phyloP scores from a whole-genome alignment of 2,888 invertebrate species.

The Sialis lutaria region DNA sequence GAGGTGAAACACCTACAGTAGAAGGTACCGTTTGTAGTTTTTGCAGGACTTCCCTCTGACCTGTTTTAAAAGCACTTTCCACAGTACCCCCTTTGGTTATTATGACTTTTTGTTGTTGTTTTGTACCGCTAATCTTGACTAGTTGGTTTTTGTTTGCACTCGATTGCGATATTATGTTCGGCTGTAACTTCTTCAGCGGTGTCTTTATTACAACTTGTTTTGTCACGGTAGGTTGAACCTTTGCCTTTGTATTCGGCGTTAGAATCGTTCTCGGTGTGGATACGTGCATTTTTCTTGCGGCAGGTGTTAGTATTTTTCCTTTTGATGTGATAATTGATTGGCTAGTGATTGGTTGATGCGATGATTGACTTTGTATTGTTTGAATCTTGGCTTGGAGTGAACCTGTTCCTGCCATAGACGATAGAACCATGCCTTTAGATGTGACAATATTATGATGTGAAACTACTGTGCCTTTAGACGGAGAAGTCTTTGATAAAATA shows the following conservation, averaged over 20 bases:
- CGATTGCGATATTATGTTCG: neutral
- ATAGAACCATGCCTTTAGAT: conserved; percentile 13
- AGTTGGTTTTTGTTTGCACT: neutral
- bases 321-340: conserved; percentile 21
- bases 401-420: too few relatives aligned
- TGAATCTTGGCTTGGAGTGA: conserved; percentile 4
- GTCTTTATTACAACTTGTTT: too few relatives aligned
- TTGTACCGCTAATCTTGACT: too few relatives aligned
- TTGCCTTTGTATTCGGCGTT: too few relatives aligned
- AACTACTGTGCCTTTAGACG: conserved; percentile 11
- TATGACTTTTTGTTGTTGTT: neutral
- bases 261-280: too few relatives aligned
- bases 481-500: conserved; percentile 8
- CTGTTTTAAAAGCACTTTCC: conserved; percentile 12
- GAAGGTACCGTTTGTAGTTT: neutral
- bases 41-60: too few relatives aligned
- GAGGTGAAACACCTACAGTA: neutral
- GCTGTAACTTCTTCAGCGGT: neutral
- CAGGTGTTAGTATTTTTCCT: conserved; percentile 22
- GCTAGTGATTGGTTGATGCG: conserved; percentile 32
- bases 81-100: neutral
- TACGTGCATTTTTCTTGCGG: conserved; percentile 18
- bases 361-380: conserved; percentile 25
- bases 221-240: conserved; percentile 14
- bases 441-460: conserved; percentile 10